Percentiles rank a stretch among this genome's conserved stretches.
Evolutionary conservation across 2,888 invertebrate species (phyloP).

Genomic region (Eumerus sabulonum): DNA sequence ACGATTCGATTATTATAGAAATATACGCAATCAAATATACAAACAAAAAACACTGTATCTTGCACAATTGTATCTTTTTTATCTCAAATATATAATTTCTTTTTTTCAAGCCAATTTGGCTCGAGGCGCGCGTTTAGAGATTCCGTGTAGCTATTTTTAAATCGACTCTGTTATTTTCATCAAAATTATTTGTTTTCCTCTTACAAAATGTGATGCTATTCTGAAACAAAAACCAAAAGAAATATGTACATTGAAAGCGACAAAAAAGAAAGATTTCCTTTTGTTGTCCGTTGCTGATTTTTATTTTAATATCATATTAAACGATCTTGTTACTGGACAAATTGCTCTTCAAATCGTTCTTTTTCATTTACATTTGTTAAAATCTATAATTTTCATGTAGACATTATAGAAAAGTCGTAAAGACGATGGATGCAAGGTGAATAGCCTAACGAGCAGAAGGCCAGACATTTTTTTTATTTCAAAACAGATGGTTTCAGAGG

Average conservation of each 20-base stretch:
- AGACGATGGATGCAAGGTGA: too few relatives aligned
- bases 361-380: too few relatives aligned
- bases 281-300: too few relatives aligned
- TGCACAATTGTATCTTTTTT: slow-evolving; percentile 28
- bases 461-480: too few relatives aligned
- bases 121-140: slow-evolving; percentile 40
- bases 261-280: too few relatives aligned
- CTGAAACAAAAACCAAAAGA: not conserved
- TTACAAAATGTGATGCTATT: slow-evolving; percentile 31
- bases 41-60: slow-evolving; percentile 5
- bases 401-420: too few relatives aligned
- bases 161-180: too few relatives aligned
- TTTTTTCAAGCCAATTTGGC: slow-evolving; percentile 43
- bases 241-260: slow-evolving; percentile 22
- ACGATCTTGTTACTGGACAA: too few relatives aligned
- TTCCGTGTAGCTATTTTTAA: slow-evolving; percentile 42
- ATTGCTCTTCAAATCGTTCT: too few relatives aligned
- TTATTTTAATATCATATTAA: slow-evolving; percentile 13
- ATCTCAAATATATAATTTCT: slow-evolving; percentile 1
- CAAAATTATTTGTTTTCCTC: slow-evolving; percentile 9
- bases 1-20: slow-evolving; percentile 42
- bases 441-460: too few relatives aligned
- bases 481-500: too few relatives aligned
- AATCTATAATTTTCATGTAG: too few relatives aligned
- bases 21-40: slow-evolving; percentile 20